phyloP scores from a whole-genome alignment of 1,140 invertebrate genomes.

The Hestina assimilis region DNA sequence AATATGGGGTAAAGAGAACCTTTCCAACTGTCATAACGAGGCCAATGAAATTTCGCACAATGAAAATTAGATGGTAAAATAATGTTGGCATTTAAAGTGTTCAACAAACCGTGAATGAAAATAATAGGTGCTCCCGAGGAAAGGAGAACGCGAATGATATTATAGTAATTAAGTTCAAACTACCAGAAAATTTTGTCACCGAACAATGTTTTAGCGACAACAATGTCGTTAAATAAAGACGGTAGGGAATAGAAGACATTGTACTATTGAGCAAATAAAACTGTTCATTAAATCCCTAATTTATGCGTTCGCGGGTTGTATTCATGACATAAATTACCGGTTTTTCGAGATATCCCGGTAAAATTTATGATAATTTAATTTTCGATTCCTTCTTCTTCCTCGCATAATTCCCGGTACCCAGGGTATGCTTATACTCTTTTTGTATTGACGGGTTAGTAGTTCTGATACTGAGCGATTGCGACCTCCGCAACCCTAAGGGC shows the following conservation, averaged over 20 bases:
- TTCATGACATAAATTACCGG: slow-evolving; percentile 19
- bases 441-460: too few species aligned
- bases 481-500: too few species aligned
- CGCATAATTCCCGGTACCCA: too few species aligned
- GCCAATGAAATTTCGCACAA: slow-evolving; percentile 53
- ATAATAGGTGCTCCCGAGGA: slow-evolving; percentile 51
- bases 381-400: slow-evolving; percentile 5
- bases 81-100: slow-evolving; percentile 57
- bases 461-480: too few species aligned
- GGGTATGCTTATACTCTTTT: too few species aligned
- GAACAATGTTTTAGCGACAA: slow-evolving; percentile 45
- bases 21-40: slow-evolving; percentile 10
- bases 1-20: not conserved
- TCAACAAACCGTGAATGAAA: slow-evolving; percentile 62
- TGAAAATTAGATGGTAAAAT: slow-evolving; percentile 57
- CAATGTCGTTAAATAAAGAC: slow-evolving; percentile 24
- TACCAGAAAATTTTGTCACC: slow-evolving; percentile 60
- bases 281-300: slow-evolving; percentile 26
- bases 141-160: slow-evolving; percentile 49
- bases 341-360: slow-evolving; percentile 13
- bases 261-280: slow-evolving; percentile 26
- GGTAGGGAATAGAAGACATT: slow-evolving; percentile 14
- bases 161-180: slow-evolving; percentile 64
- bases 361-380: slow-evolving; percentile 11
- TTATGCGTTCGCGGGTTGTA: slow-evolving; percentile 21